Percentiles rank a stretch among this genome's conserved stretches.
Conservation (phyloP, 2,797 vertebrate genomes). For the Tangara arthus region DNA sequence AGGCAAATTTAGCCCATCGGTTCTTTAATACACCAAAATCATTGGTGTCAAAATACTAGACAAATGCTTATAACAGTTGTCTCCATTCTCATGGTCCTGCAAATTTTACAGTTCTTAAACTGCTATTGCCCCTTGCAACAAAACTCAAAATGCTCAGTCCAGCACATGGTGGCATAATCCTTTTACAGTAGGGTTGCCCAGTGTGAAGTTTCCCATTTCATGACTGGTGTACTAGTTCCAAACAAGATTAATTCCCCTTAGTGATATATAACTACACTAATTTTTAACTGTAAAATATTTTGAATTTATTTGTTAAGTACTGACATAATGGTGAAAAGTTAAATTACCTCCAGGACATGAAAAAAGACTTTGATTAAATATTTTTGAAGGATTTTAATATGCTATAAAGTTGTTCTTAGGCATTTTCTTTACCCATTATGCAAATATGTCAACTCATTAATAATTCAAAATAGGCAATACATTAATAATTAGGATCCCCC, state of each 20-base stretch:
- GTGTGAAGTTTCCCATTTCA: background rate
- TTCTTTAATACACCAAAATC: background rate
- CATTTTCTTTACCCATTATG: conserved; percentile 79
- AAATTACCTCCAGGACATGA: background rate
- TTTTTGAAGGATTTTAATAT: conserved; percentile 57
- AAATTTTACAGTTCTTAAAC: background rate
- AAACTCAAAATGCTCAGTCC: background rate
- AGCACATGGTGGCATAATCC: background rate
- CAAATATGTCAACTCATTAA: conserved; percentile 79
- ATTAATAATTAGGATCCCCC: conserved; percentile 81
- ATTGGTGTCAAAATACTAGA: background rate
- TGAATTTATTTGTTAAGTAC: conserved; percentile 34
- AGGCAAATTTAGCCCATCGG: background rate
- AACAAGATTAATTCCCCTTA: background rate
- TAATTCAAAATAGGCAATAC: conserved; percentile 79
- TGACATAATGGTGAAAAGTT: conserved; percentile 38
- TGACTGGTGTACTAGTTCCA: background rate
- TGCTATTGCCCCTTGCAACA: background rate
- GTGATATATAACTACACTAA: background rate
- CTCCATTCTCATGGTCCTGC: background rate
- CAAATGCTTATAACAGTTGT: background rate
- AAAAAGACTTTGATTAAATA: conserved; percentile 40
- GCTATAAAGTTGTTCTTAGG: conserved; percentile 68
- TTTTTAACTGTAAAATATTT: conserved; percentile 46
- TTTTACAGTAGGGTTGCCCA: background rate